These are phyloP conservation scores for Eonycteris spelaea DNA, from an alignment of 2,113 vertebrate genomes.

Conservation along the genomic window DNA sequence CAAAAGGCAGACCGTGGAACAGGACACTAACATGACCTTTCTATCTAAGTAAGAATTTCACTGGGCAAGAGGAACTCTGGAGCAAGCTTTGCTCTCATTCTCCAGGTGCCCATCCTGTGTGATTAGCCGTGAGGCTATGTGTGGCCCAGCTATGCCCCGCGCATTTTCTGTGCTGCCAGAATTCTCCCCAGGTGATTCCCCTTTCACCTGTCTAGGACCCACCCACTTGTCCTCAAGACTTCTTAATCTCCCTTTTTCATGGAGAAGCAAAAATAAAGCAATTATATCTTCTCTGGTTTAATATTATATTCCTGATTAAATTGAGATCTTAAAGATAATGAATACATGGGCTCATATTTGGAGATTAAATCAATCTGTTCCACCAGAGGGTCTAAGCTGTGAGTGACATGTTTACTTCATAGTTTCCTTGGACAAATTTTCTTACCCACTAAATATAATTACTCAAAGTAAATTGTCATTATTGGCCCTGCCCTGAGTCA, in stretches of 20 bases:
- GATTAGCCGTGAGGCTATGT: not conserved
- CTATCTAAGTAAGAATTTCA: not conserved
- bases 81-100: not conserved
- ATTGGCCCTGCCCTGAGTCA: not conserved
- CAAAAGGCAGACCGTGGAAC: not conserved
- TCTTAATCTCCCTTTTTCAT: not conserved
- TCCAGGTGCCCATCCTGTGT: not conserved
- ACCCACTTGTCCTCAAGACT: not conserved
- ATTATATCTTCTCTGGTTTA: not conserved
- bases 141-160: rapidly evolving
- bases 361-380: not conserved
- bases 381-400: not conserved
- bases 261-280: not conserved
- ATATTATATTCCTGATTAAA: not conserved
- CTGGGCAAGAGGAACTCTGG: not conserved
- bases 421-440: not conserved
- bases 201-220: not conserved
- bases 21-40: not conserved
- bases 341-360: not conserved
- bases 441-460: not conserved
- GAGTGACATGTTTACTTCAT: not conserved
- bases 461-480: not conserved
- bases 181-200: not conserved
- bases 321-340: not conserved
- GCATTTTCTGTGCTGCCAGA: not conserved